Conservation (phyloP, 2,888 invertebrate species). For the Heliconius ethilla region DNA sequence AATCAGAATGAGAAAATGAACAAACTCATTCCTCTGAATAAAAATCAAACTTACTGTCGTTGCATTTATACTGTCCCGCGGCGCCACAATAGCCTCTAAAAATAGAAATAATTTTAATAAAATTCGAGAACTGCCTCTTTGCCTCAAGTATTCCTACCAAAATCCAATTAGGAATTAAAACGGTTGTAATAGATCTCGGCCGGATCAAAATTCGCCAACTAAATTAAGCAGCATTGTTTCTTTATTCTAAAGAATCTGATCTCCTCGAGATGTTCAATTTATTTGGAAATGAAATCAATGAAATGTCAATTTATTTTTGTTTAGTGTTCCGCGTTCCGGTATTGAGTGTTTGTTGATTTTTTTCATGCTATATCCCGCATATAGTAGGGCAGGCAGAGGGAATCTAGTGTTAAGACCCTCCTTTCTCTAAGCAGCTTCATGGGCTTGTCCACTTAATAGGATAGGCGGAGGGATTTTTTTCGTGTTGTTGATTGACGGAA, state of each 20-base stretch:
- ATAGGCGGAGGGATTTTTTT: too few species aligned
- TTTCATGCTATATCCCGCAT: background rate
- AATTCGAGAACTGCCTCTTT: constrained; percentile 12
- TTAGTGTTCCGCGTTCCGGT: background rate
- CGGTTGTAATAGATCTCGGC: constrained; percentile 44
- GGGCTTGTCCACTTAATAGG: too few species aligned
- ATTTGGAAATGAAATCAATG: constrained; percentile 36
- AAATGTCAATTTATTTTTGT: constrained; percentile 21
- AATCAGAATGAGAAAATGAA: background rate
- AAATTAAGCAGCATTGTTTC: constrained; percentile 44
- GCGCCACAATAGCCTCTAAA: background rate
- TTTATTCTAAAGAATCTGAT: constrained; percentile 35
- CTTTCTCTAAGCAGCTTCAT: background rate
- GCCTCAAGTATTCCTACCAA: background rate
- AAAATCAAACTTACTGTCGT: background rate
- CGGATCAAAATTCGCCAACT: constrained; percentile 43
- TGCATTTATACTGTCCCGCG: background rate
- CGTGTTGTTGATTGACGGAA: background rate
- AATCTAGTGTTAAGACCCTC: background rate
- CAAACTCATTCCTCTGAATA: background rate
- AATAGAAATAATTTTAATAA: constrained; percentile 2
- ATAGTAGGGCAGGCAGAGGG: background rate
- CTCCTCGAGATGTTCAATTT: constrained; percentile 26
- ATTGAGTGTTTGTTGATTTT: background rate
- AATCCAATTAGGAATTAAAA: constrained; percentile 42